Percentiles rank a stretch among this genome's conserved stretches.
Conservation (phyloP, 2,797 vertebrate species). For the Clamator glandarius region DNA sequence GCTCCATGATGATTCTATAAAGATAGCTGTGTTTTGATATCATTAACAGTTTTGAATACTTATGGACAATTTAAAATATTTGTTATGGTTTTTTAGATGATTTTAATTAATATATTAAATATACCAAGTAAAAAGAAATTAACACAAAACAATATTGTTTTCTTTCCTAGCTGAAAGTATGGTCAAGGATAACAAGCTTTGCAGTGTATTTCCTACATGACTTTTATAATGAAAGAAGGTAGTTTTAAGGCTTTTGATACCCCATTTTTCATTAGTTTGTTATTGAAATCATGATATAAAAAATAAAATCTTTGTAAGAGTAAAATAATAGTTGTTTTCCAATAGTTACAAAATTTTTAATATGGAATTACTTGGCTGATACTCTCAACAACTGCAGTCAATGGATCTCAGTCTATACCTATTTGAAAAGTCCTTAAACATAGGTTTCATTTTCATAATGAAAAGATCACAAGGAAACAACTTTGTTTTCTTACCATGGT, state of each 20-base stretch:
- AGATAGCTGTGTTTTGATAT: not conserved
- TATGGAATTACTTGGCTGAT: not conserved
- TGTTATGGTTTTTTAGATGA: not conserved
- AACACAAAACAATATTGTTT: not conserved
- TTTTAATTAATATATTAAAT: not conserved
- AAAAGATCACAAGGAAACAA: not conserved
- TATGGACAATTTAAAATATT: not conserved
- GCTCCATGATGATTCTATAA: not conserved
- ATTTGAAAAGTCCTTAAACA: not conserved
- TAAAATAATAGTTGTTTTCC: not conserved
- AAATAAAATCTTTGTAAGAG: not conserved
- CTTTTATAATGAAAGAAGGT: not conserved
- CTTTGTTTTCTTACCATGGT: not conserved
- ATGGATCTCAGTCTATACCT: not conserved
- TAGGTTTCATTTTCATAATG: not conserved
- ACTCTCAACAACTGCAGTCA: not conserved
- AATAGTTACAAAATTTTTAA: not conserved
- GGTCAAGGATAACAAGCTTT: not conserved
- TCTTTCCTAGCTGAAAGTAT: not conserved
- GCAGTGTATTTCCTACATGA: not conserved
- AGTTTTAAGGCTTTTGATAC: not conserved
- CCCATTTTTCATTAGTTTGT: not conserved
- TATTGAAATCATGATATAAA: not conserved
- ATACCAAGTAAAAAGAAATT: not conserved
- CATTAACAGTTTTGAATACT: not conserved